These are phyloP conservation scores for Notocelia uddmanniana DNA, from an alignment of 2,888 invertebrate species.

Conservation along the genomic window DNA sequence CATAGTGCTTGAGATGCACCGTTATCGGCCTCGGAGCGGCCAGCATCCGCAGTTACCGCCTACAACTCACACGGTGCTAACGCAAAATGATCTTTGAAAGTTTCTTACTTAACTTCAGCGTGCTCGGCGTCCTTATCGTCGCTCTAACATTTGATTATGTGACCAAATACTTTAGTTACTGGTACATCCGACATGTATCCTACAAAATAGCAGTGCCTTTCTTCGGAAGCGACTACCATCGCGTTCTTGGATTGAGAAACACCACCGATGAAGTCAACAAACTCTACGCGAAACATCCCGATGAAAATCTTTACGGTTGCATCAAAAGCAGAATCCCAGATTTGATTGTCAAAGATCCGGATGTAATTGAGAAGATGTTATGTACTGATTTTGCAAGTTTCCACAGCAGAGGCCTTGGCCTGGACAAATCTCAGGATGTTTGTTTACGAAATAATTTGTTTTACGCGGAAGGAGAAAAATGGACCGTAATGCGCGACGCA, in stretches of 20 bases:
- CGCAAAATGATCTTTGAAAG: slow-evolving; percentile 83
- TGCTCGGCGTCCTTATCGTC: slow-evolving; percentile 66
- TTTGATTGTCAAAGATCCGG: slow-evolving; percentile 77
- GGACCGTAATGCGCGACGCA: slow-evolving; percentile 73
- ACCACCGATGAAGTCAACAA: slow-evolving; percentile 72
- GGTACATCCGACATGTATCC: slow-evolving; percentile 78
- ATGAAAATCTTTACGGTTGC: slow-evolving; percentile 73
- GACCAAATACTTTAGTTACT: slow-evolving; percentile 81
- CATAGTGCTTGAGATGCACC: slow-evolving; percentile 59
- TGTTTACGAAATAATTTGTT: slow-evolving; percentile 84
- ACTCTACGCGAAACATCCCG: slow-evolving; percentile 65
- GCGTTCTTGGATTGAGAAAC: slow-evolving; percentile 69
- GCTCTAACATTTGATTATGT: slow-evolving; percentile 78
- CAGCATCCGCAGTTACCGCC: slow-evolving; percentile 62
- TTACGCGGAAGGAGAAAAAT: slow-evolving; percentile 80
- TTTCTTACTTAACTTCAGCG: slow-evolving; percentile 70
- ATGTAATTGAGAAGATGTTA: slow-evolving; percentile 75
- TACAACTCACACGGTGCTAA: slow-evolving; percentile 65
- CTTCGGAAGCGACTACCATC: slow-evolving; percentile 76
- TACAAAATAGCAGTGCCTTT: slow-evolving; percentile 73
- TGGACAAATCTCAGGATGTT: slow-evolving; percentile 84
- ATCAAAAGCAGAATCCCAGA: slow-evolving; percentile 80
- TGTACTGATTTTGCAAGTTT: slow-evolving; percentile 80
- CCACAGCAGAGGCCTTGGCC: slow-evolving; percentile 79
- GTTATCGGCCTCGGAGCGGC: slow-evolving; percentile 75